A percentile compares a stretch with the other conserved stretches of the same genome.
phyloP scores from a whole-genome alignment of 2,113 vertebrate genomes.

The Callipepla californica region DNA sequence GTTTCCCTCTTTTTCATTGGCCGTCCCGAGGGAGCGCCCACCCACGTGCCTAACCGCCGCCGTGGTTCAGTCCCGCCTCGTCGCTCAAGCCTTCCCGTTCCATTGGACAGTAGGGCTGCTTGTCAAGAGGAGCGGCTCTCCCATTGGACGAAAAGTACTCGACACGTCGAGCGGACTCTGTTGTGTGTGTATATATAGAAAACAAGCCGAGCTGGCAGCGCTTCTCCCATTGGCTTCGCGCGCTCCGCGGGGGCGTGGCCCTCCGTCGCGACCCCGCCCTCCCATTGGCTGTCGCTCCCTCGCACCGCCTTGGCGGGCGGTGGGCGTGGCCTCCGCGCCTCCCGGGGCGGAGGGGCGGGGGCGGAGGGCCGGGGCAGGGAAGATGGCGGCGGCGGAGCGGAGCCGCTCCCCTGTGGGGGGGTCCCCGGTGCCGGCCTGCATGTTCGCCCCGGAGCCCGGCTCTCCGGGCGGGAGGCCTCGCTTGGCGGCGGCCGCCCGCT shows the following conservation, averaged over 20 bases:
- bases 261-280: rapidly evolving
- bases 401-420: conserved; percentile 83
- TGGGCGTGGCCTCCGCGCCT: background rate
- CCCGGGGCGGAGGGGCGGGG: background rate
- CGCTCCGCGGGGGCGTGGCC: background rate
- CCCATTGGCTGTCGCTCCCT: background rate
- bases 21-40: rapidly evolving
- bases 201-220: conserved; percentile 45
- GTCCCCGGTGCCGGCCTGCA: conserved; percentile 88
- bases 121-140: background rate
- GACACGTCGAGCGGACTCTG: background rate
- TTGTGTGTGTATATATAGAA: background rate
- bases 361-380: conserved; percentile 50
- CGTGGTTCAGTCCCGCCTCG: rapidly evolving
- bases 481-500: conserved; percentile 83
- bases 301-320: background rate
- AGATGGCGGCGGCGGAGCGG: conserved; percentile 81
- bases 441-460: conserved; percentile 89
- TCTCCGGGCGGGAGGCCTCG: conserved; percentile 68
- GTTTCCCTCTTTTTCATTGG: rapidly evolving
- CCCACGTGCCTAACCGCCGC: rapidly evolving
- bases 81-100: rapidly evolving
- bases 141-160: background rate
- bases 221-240: conserved; percentile 31
- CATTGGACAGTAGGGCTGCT: background rate